Evolutionary conservation across 1,140 invertebrate genomes (phyloP), one percentile per base, ranked within the genome.

Genomic region (Drosophila sp.): DNA sequence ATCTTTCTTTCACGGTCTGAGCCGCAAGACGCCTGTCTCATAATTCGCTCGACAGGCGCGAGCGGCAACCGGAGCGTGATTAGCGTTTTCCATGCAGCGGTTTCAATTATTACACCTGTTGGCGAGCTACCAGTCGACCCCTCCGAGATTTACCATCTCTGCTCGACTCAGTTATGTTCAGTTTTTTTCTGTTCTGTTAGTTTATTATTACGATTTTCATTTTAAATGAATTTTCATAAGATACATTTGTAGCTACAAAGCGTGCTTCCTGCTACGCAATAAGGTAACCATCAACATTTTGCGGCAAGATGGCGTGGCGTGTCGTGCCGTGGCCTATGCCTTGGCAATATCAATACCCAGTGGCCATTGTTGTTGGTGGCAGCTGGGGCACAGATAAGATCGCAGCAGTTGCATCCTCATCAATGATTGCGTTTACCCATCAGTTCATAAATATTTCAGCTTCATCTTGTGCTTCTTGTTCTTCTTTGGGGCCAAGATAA

Each of bases 91-190:
- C 56, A 69, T 69, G 76, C 43, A 61, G 75, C 67, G 70, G 76
- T 89, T 89, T 80, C 83, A 89, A 89, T 89, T 89, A 89, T 89
- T 83, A 89, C 83, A 89, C 83, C 83, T 89, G 83, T 89, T 51
- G 36, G 65, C 51, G 40, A 50, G 7, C 36, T 63, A 54, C 43
- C 36, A 18, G 38, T 9, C 59, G 48, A 76, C 72, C 78, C 70
- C 62, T 69, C 16, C 41, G 65, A 77, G 63, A 63, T 63, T 46
- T n/a, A n/a, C n/a, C n/a, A n/a, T n/a, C n/a, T n/a, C n/a, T n/a
- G n/a, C n/a, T n/a, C n/a, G n/a, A n/a, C n/a, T n/a, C n/a, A n/a
- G n/a, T n/a, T n/a, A n/a, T n/a, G n/a, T n/a, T n/a, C n/a, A n/a
- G n/a, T n/a, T n/a, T n/a, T n/a, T n/a, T n/a, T 61, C 13, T 8